These are phyloP conservation scores for Bungarus multicinctus DNA, from an alignment of 2,113 vertebrate species.

Conservation along the genomic window DNA sequence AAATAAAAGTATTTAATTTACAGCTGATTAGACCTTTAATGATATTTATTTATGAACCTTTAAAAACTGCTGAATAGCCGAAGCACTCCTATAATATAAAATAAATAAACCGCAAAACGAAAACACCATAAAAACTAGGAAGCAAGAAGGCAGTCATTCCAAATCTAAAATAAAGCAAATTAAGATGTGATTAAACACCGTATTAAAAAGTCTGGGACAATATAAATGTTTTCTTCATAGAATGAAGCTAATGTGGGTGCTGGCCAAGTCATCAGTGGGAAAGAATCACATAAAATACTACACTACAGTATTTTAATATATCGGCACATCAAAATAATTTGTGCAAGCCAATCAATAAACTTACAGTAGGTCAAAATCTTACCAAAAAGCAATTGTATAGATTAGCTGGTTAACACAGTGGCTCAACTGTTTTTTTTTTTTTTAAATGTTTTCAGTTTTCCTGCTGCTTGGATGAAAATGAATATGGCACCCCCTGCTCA, in stretches of 20 bases:
- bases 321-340: not conserved
- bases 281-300: not conserved
- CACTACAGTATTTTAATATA: not conserved
- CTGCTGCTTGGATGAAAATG: not conserved
- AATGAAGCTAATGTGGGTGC: not conserved
- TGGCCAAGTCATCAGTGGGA: not conserved
- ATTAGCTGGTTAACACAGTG: not conserved
- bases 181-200: not conserved
- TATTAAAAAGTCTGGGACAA: not conserved
- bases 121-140: not conserved
- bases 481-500: not conserved
- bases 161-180: not conserved
- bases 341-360: not conserved
- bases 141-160: not conserved
- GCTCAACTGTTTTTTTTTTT: not conserved
- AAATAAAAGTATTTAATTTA: not conserved
- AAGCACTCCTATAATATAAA: not conserved
- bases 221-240: not conserved
- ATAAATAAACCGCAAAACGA: not conserved
- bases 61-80: not conserved
- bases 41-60: not conserved
- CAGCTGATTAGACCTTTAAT: not conserved
- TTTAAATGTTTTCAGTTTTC: not conserved
- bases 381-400: not conserved
- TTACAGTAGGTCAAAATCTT: not conserved